A percentile compares a stretch with the other conserved stretches of the same genome.
Conservation (phyloP, 2,113 vertebrate genomes). For the Xenus cinereus region DNA sequence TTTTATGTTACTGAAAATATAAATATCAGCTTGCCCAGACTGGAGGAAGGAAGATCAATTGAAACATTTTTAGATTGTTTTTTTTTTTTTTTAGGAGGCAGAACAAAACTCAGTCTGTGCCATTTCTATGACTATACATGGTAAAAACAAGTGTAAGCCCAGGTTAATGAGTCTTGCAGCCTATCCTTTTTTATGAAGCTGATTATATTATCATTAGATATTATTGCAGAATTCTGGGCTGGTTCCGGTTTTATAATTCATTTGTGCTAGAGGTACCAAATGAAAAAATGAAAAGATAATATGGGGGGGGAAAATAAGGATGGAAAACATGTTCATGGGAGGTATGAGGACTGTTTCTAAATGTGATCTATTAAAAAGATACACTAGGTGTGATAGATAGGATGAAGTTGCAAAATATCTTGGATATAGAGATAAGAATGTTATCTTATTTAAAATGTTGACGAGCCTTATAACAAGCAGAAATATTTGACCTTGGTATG, state of each 20-base stretch:
- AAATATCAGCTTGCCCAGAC: not conserved
- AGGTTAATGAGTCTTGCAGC: slow-evolving; percentile 36
- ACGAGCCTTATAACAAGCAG: slow-evolving; percentile 36
- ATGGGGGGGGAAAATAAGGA: not conserved
- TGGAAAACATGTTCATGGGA: not conserved
- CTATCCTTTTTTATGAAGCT: not conserved
- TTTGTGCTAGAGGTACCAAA: not conserved
- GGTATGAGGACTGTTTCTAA: not conserved
- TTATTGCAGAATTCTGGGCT: not conserved
- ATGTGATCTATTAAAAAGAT: not conserved
- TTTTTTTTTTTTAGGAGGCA: not conserved
- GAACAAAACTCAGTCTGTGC: not conserved
- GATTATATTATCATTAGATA: not conserved
- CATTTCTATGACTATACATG: slow-evolving; percentile 55
- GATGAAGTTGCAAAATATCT: slow-evolving; percentile 18
- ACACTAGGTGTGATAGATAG: not conserved
- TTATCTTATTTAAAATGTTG: slow-evolving; percentile 32
- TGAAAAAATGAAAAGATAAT: slow-evolving; percentile 4
- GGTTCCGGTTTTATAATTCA: not conserved
- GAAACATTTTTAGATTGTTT: slow-evolving; percentile 32
- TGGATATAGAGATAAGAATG: slow-evolving; percentile 9
- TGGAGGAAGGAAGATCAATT: slow-evolving; percentile 58
- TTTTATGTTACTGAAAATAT: slow-evolving; percentile 20
- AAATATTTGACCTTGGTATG: slow-evolving; percentile 62
- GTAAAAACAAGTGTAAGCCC: slow-evolving; percentile 23